These are phyloP conservation scores for Tetragonula carbonaria DNA, from an alignment of 2,888 invertebrate species.

Conservation along the genomic window DNA sequence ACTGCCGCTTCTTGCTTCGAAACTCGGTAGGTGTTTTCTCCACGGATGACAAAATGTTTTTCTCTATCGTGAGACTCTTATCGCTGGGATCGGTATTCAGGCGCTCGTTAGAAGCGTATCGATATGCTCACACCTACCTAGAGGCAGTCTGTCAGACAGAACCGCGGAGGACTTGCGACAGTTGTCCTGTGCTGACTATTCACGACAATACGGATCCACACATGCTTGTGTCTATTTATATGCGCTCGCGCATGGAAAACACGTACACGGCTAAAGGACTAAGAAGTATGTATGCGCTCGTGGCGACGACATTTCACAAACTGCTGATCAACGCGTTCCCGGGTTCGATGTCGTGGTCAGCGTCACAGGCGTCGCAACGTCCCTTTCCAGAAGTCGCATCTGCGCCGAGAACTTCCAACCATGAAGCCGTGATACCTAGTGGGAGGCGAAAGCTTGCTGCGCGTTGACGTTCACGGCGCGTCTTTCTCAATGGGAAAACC, in stretches of 20 bases:
- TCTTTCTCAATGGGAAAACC: conserved; percentile 23
- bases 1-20: background rate
- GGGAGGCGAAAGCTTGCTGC: conserved; percentile 52
- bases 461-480: conserved; percentile 48
- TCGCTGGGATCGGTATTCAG: background rate
- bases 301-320: conserved; percentile 66
- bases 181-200: conserved; percentile 5
- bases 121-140: conserved; percentile 3
- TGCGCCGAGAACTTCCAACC: conserved; percentile 69
- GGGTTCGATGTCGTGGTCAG: conserved; percentile 42
- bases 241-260: background rate
- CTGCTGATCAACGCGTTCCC: conserved; percentile 64
- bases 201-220: conserved; percentile 13
- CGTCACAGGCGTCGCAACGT: conserved; percentile 44
- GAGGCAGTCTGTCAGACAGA: background rate
- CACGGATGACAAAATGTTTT: background rate
- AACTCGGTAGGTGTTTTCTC: background rate
- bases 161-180: conserved; percentile 1
- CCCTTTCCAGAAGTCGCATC: conserved; percentile 65
- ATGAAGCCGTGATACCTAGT: conserved; percentile 41
- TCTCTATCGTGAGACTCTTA: background rate
- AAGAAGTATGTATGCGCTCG: conserved; percentile 50
- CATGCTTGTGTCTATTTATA: conserved; percentile 12
- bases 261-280: conserved; percentile 11
- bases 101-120: background rate